phyloP scores from a whole-genome alignment of 2,888 invertebrate species.

The Ceratothoa steindachneri region DNA sequence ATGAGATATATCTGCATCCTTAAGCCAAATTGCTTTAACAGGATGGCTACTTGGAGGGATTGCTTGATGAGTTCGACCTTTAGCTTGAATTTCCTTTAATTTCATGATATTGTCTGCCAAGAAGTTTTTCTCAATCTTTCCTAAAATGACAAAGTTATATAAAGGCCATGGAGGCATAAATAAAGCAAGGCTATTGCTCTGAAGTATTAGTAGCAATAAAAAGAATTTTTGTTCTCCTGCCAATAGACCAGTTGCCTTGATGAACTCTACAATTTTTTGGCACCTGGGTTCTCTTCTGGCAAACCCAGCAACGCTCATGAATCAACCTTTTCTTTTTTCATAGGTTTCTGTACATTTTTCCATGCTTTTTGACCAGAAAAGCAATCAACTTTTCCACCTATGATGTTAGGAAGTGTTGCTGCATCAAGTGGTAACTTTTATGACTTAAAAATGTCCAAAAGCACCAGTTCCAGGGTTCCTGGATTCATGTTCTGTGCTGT shows the following conservation, averaged over 20 bases:
- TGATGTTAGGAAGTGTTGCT: not conserved
- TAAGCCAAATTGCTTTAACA: not conserved
- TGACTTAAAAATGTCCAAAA: not conserved
- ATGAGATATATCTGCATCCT: too few species aligned
- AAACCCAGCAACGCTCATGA: too few species aligned
- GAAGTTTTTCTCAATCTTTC: slow-evolving; percentile 16
- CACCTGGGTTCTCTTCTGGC: too few species aligned
- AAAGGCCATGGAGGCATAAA: too few species aligned
- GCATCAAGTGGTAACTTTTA: not conserved
- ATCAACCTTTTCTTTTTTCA: too few species aligned
- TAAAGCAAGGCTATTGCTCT: too few species aligned
- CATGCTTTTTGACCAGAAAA: not conserved
- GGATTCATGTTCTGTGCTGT: not conserved
- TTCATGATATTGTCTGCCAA: slow-evolving; percentile 30
- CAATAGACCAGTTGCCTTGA: too few species aligned
- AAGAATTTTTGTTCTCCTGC: too few species aligned
- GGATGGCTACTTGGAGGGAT: not conserved
- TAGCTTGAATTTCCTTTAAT: slow-evolving; percentile 32
- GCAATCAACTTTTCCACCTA: not conserved
- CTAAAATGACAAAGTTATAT: too few species aligned
- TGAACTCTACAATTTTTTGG: too few species aligned
- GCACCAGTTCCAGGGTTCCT: not conserved
- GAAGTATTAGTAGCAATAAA: too few species aligned
- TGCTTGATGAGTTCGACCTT: slow-evolving; percentile 21
- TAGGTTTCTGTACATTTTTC: not conserved